Percentiles rank a stretch among this genome's conserved stretches.
These are phyloP conservation scores for Torymus texanus DNA, from an alignment of 2,888 invertebrate genomes.

Conservation along the genomic window DNA sequence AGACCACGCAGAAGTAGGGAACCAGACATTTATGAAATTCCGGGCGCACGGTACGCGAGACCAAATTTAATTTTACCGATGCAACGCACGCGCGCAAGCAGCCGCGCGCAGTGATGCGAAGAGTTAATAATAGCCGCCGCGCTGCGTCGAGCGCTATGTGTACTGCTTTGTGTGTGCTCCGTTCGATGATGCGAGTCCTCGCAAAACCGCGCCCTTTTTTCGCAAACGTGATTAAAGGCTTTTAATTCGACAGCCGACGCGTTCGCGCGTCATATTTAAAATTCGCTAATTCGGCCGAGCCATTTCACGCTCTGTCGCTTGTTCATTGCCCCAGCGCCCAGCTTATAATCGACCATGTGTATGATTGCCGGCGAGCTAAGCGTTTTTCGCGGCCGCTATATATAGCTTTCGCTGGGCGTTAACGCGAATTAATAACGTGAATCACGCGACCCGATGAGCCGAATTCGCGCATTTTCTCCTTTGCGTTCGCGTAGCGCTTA, in stretches of 20 bases:
- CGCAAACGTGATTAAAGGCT: slow-evolving; percentile 32
- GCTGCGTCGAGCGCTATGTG: slow-evolving; percentile 4
- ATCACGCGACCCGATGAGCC: no score
- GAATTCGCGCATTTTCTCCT: no score
- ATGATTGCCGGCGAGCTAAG: no score
- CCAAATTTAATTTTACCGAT: slow-evolving; percentile 45
- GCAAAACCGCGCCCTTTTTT: neutral
- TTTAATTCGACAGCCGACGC: slow-evolving; percentile 35
- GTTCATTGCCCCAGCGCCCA: no score
- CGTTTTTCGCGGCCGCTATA: no score
- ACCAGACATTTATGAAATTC: slow-evolving; percentile 37
- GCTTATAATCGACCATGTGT: no score
- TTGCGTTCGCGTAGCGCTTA: no score
- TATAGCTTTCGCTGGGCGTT: no score
- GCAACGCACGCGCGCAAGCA: neutral
- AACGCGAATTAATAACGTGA: no score
- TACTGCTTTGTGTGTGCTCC: slow-evolving; percentile 14
- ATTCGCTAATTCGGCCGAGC: slow-evolving; percentile 20
- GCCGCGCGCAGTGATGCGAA: slow-evolving; percentile 7
- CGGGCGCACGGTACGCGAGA: neutral
- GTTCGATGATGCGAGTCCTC: neutral
- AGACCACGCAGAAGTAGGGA: neutral
- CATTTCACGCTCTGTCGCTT: neutral
- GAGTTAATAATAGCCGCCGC: slow-evolving; percentile 37
- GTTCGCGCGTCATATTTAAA: slow-evolving; percentile 10